Evolutionary conservation across 2,113 vertebrate genomes (phyloP), one percentile per base, ranked within the genome.

Genomic region (Castor canadensis): DNA sequence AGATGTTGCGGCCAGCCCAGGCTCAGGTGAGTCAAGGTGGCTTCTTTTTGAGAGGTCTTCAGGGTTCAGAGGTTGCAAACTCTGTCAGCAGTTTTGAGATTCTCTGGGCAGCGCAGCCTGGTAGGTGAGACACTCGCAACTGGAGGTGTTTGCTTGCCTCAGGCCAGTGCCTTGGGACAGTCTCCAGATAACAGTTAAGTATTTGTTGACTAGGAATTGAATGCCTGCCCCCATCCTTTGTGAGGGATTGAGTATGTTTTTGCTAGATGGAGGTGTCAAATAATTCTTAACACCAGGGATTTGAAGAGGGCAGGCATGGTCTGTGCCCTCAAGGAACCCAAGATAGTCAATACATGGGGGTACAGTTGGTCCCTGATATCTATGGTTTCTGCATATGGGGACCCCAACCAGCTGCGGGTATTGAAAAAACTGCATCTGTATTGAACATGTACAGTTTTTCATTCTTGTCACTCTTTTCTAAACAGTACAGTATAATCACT

Each of bases 21-120:
- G 43, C n/a, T 72, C 89, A 87, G 96, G 97, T 97, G 90, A 90
- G 96, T 89, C 49, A 83, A 79, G 45, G 1, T n/a, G 87, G 43
- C 43, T 75, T 75, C 60, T 77, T 66, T 62, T 62, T 81, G 52
- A 90, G 67, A 38, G 76, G 35, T 45, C 35, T 80, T 84, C 13
- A 12, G 16, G 52, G 30, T 69, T 75, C 28, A 28, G 73, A 43
- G 35, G 32, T 43, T 5, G 16, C 4, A 4, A 26, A 24, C 54
- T 40, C 13, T 32, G 35, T 64, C 9, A 1, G 16, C 24, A 5
- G 1, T 86, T 62, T 43, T 94, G 66, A 87, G 38, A 60, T 91
- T 60, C 35, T 60, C 16, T 26, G 16, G 22, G n/a, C 24, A 20
- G 9, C 9, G 26, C 56, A 72, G 49, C 11, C 49, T 75, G 52